A percentile compares a stretch with the other conserved stretches of the same genome.
These are phyloP conservation scores for Melanotaenia boesemani DNA, from an alignment of 2,797 vertebrate species.

Conservation along the genomic window DNA sequence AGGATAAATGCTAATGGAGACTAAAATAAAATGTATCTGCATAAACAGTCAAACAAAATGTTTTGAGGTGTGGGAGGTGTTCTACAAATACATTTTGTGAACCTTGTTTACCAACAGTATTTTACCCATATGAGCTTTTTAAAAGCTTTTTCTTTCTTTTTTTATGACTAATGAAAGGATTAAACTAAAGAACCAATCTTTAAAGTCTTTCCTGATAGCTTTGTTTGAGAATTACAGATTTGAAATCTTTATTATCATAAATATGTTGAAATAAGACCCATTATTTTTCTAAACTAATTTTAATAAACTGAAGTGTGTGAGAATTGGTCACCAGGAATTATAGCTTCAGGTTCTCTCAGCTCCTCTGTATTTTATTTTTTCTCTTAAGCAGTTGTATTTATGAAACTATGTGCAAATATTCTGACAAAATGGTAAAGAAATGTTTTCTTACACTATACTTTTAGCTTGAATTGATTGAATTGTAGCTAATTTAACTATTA, in stretches of 20 bases:
- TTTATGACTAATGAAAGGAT: background rate
- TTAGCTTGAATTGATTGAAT: background rate
- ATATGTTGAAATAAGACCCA: background rate
- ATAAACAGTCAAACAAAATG: no score
- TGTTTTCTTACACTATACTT: background rate
- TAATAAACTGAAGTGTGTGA: background rate
- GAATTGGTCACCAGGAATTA: background rate
- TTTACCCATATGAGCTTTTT: no score
- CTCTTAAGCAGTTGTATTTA: background rate
- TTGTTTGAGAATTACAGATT: background rate
- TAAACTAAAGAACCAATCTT: background rate
- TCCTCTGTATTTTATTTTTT: background rate
- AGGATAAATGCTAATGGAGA: constrained; percentile 3
- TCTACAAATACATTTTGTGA: constrained; percentile 22
- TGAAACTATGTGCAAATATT: background rate
- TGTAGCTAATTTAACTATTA: background rate
- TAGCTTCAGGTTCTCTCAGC: background rate
- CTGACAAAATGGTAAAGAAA: background rate
- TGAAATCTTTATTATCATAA: background rate
- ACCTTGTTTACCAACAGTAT: background rate
- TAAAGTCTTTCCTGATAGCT: no score
- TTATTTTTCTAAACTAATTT: background rate
- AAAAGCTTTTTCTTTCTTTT: no score
- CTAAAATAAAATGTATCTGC: background rate
- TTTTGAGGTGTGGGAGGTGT: constrained; percentile 2